Conservation (phyloP, 2,888 invertebrate species). For the Protodeltote pygarga region DNA sequence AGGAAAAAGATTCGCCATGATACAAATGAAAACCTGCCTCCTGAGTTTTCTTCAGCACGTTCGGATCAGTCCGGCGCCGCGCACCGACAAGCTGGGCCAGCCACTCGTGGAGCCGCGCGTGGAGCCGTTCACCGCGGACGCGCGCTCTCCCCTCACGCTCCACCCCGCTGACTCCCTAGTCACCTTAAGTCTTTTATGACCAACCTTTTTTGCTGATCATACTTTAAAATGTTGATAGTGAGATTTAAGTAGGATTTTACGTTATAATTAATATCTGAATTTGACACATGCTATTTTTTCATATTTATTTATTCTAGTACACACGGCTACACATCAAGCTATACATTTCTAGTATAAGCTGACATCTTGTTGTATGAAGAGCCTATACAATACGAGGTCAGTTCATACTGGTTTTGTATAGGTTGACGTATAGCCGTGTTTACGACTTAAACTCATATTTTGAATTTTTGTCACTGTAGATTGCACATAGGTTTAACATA, state of each 20-base stretch:
- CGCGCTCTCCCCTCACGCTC: constrained; percentile 73
- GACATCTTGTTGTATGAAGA: no score
- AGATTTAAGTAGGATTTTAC: neutral
- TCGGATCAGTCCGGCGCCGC: constrained; percentile 58
- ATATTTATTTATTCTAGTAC: no score
- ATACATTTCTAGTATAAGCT: no score
- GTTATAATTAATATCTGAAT: no score
- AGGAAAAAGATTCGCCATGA: constrained; percentile 81
- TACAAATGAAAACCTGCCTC: constrained; percentile 81
- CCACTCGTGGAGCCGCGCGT: constrained; percentile 54
- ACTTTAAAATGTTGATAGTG: constrained; percentile 7
- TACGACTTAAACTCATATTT: no score
- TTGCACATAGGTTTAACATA: no score
- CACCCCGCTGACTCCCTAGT: constrained; percentile 75
- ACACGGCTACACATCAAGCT: no score
- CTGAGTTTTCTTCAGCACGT: constrained; percentile 65
- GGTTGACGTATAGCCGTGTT: no score
- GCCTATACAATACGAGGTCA: no score
- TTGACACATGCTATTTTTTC: no score
- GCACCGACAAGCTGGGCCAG: constrained; percentile 48
- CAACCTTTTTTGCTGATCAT: constrained; percentile 21
- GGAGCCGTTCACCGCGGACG: constrained; percentile 72
- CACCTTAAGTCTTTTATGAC: constrained; percentile 72
- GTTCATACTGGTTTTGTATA: no score
- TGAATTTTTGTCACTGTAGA: no score